Evolutionary conservation across 1,140 invertebrate species (phyloP).

Genomic region (Drosophila takahashii): DNA sequence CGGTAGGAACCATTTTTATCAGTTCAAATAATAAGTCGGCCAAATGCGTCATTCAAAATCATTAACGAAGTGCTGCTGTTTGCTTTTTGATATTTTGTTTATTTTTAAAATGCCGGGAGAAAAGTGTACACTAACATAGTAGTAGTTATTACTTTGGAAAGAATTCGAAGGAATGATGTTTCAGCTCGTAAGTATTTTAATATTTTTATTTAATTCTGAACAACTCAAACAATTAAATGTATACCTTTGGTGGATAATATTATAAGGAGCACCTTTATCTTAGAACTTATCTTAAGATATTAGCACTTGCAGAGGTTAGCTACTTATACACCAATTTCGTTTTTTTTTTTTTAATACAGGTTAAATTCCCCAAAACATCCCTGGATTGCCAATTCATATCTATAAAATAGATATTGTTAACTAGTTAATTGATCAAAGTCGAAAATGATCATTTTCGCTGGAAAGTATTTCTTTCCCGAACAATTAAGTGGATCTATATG

Average conservation of each 20-base stretch:
- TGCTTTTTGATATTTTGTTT: slow-evolving; percentile 44
- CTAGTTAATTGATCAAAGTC: neutral
- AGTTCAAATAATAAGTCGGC: slow-evolving; percentile 20
- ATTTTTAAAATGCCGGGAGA: slow-evolving; percentile 31
- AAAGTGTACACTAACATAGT: slow-evolving; percentile 14
- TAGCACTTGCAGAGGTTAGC: too few species aligned
- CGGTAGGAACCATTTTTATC: slow-evolving; percentile 38
- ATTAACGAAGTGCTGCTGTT: slow-evolving; percentile 37
- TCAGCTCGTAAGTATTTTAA: neutral
- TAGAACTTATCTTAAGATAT: too few species aligned
- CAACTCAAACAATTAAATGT: too few species aligned
- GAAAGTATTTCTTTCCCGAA: neutral
- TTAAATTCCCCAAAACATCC: too few species aligned
- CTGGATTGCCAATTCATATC: too few species aligned
- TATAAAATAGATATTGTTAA: too few species aligned
- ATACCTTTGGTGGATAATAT: too few species aligned
- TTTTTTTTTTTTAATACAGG: too few species aligned
- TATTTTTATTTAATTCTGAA: too few species aligned
- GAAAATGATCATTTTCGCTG: neutral
- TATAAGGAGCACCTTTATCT: too few species aligned
- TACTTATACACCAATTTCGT: too few species aligned
- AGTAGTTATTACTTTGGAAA: slow-evolving; percentile 14
- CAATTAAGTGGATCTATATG: neutral
- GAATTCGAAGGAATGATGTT: slow-evolving; percentile 1
- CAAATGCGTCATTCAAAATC: slow-evolving; percentile 62